phyloP scores from a whole-genome alignment of 92 coral and sea anemone genomes.

The Hydrozoanthus gracilis region DNA sequence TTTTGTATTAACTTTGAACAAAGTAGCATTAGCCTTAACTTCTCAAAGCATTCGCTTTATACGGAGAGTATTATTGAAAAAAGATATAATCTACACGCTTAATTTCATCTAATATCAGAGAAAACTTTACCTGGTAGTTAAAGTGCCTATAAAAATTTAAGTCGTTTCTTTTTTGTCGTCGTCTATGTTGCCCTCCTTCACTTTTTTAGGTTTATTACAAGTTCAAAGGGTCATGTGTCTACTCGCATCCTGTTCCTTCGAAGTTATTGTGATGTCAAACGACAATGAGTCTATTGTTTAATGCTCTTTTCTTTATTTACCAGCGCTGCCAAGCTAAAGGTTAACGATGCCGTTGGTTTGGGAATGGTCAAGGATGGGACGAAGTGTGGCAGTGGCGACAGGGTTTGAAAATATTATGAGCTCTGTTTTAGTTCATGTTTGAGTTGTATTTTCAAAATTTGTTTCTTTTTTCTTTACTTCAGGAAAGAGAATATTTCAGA shows the following conservation, averaged over 20 bases:
- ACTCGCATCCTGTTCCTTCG: not conserved
- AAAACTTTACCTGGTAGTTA: too few relatives aligned
- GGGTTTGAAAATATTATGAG: slow-evolving; percentile 50
- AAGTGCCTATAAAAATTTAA: too few relatives aligned
- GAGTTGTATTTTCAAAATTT: not conserved
- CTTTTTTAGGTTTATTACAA: too few relatives aligned
- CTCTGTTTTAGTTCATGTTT: not conserved
- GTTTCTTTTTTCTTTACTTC: not conserved
- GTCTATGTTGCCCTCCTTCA: too few relatives aligned
- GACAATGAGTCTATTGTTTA: not conserved
- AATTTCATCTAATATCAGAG: too few relatives aligned
- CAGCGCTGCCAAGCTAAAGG: slow-evolving; percentile 74
- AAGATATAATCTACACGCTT: too few relatives aligned
- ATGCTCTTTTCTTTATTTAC: not conserved
- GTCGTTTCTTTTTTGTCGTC: too few relatives aligned
- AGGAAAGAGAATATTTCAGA: not conserved
- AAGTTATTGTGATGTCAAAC: not conserved
- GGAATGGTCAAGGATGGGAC: slow-evolving; percentile 95
- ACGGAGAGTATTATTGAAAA: too few relatives aligned
- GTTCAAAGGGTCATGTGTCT: too few relatives aligned
- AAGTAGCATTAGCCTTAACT: too few relatives aligned
- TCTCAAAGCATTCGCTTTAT: too few relatives aligned
- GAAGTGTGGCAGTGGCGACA: slow-evolving; percentile 76
- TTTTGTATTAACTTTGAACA: too few relatives aligned
- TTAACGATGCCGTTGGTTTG: slow-evolving; percentile 63